A percentile compares a stretch with the other conserved stretches of the same genome.
Evolutionary conservation across 2,113 vertebrate genomes (phyloP).

Genomic region (Poecilia latipinna): DNA sequence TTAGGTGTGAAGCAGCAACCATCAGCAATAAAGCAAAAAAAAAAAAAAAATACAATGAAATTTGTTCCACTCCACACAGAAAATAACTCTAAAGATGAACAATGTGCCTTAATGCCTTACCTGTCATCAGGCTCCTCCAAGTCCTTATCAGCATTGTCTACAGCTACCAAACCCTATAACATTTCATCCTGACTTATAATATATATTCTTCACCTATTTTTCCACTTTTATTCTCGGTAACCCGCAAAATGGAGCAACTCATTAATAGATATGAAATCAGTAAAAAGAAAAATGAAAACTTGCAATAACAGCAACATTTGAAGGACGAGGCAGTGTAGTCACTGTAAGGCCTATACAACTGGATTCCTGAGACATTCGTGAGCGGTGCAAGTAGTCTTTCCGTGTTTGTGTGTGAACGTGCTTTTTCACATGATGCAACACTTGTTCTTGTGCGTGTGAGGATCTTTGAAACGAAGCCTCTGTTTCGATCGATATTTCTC

Average conservation of each 20-base stretch:
- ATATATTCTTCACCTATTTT: not conserved
- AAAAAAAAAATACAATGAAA: not conserved
- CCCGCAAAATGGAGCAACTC: conserved; percentile 5
- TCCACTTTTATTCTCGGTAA: conserved; percentile 12
- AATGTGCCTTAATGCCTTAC: not conserved
- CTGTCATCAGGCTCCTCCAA: not conserved
- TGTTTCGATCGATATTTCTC: conserved; percentile 97
- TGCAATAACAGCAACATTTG: conserved; percentile 1
- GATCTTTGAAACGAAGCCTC: conserved; percentile 94
- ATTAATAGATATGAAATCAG: conserved; percentile 15
- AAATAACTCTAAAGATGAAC: not conserved
- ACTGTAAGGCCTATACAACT: conserved; percentile 41
- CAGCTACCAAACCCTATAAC: not conserved
- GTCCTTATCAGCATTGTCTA: not conserved
- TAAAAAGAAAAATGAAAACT: not conserved
- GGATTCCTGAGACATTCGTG: conserved; percentile 55
- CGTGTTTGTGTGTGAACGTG: conserved; percentile 26
- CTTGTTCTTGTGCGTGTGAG: conserved; percentile 89
- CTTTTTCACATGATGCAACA: conserved; percentile 93
- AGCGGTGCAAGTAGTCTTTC: not conserved
- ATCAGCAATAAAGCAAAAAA: not conserved
- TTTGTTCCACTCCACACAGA: not conserved
- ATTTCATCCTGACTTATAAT: not conserved
- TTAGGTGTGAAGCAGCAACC: conserved; percentile 14
- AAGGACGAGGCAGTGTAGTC: not conserved